A percentile compares a stretch with the other conserved stretches of the same genome.
These are phyloP conservation scores for Protomyctophum bolini DNA, from an alignment of 2,113 vertebrate genomes.

Conservation along the genomic window DNA sequence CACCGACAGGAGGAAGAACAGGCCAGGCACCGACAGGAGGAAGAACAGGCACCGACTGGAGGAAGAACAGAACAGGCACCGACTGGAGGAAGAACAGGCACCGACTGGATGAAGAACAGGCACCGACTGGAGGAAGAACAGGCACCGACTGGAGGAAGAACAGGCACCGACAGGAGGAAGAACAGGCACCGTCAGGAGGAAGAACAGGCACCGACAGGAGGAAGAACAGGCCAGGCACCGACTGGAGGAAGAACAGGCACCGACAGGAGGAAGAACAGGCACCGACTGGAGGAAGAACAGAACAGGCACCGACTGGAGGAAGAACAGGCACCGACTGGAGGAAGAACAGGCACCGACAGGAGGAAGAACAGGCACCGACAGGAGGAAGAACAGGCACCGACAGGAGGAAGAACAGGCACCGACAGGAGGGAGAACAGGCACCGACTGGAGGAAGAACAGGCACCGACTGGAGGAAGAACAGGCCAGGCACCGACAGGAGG, in stretches of 20 bases:
- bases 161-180: constrained; percentile 15
- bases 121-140: constrained; percentile 48
- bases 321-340: constrained; percentile 21
- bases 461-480: constrained; percentile 48
- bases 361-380: constrained; percentile 18
- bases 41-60: too few species aligned
- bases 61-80: constrained; percentile 52
- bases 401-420: too few species aligned
- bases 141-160: too few species aligned
- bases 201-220: constrained; percentile 20
- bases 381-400: constrained; percentile 59
- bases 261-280: too few species aligned
- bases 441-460: too few species aligned
- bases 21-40: constrained; percentile 34
- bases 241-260: constrained; percentile 59
- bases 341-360: constrained; percentile 66
- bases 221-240: constrained; percentile 48
- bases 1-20: constrained; percentile 48
- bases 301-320: too few species aligned
- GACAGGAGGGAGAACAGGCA: constrained; percentile 58
- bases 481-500: constrained; percentile 34
- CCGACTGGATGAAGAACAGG: too few species aligned
- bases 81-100: constrained; percentile 58
- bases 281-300: constrained; percentile 24
- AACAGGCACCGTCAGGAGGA: too few species aligned